These are phyloP conservation scores for Trematomus loennbergii DNA, from an alignment of 2,113 vertebrate genomes.

Conservation along the genomic window DNA sequence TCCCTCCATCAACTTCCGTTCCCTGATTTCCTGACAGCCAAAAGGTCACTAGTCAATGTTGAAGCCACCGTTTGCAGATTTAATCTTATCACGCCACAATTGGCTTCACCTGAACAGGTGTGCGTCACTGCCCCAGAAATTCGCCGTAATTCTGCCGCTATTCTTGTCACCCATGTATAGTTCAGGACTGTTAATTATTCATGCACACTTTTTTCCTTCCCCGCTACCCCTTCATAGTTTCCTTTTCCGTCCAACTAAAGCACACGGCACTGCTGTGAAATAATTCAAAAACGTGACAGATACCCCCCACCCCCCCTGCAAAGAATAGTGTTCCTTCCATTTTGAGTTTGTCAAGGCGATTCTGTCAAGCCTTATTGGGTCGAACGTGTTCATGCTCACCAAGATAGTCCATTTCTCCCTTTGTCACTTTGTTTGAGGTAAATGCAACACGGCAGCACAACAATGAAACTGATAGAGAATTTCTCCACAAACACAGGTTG, in stretches of 20 bases:
- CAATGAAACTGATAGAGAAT: constrained; percentile 67
- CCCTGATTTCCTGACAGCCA: constrained; percentile 51
- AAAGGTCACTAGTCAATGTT: constrained; percentile 49
- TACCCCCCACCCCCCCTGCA: background rate
- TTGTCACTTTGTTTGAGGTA: constrained; percentile 61
- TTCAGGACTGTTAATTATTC: constrained; percentile 73
- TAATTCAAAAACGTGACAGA: constrained; percentile 42
- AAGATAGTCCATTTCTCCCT: constrained; percentile 48
- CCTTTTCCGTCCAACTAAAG: constrained; percentile 14
- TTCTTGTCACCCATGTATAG: constrained; percentile 62
- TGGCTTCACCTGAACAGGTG: constrained; percentile 31
- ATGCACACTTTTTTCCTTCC: constrained; percentile 40
- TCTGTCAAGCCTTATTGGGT: constrained; percentile 57
- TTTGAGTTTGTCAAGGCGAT: constrained; percentile 51
- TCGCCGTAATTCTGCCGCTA: constrained; percentile 31
- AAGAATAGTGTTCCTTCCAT: constrained; percentile 26
- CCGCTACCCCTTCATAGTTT: background rate
- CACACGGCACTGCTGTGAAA: constrained; percentile 43
- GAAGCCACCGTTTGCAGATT: constrained; percentile 29
- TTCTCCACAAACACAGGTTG: constrained; percentile 50
- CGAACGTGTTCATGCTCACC: constrained; percentile 24
- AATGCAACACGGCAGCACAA: constrained; percentile 71
- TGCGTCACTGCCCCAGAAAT: background rate
- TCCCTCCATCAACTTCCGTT: constrained; percentile 51
- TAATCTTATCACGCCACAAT: constrained; percentile 45